Evolutionary conservation across 1,140 invertebrate species (phyloP).

Genomic region (Drosophila paulistorum): DNA sequence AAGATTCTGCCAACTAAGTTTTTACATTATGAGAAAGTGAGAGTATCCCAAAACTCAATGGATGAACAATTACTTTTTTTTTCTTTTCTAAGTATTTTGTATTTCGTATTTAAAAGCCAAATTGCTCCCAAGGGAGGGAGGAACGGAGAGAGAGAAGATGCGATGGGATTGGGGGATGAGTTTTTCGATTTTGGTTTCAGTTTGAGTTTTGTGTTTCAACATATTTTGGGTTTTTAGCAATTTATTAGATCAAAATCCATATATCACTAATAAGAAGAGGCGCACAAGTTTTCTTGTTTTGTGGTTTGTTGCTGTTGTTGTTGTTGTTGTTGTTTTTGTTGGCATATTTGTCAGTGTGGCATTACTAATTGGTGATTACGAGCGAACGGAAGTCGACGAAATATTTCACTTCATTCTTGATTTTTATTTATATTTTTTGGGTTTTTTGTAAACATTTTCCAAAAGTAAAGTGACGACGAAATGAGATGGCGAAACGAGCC

Average conservation of each 20-base stretch:
- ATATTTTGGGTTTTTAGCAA: constrained; percentile 38
- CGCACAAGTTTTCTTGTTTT: constrained; percentile 27
- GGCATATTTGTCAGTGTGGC: constrained; percentile 81
- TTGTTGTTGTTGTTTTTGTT: constrained; percentile 41
- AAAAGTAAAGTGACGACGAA: constrained; percentile 20
- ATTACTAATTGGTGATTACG: constrained; percentile 83
- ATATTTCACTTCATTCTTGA: constrained; percentile 72
- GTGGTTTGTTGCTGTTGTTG: neutral
- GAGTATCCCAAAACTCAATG: no score
- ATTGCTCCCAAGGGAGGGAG: no score
- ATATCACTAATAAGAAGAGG: constrained; percentile 56
- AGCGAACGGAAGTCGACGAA: constrained; percentile 81
- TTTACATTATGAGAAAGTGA: no score
- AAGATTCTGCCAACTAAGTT: no score
- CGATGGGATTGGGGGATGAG: no score
- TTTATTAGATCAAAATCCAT: constrained; percentile 76
- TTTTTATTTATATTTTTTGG: constrained; percentile 70
- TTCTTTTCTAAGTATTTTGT: no score
- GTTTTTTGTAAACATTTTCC: constrained; percentile 55
- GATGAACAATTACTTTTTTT: no score
- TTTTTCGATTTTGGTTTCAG: constrained; percentile 29
- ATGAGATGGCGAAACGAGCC: neutral
- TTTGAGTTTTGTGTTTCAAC: constrained; percentile 66
- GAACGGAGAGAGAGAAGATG: no score
- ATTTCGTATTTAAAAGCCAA: no score